phyloP scores from a whole-genome alignment of 2,888 invertebrate genomes.

The Netelia inedita region DNA sequence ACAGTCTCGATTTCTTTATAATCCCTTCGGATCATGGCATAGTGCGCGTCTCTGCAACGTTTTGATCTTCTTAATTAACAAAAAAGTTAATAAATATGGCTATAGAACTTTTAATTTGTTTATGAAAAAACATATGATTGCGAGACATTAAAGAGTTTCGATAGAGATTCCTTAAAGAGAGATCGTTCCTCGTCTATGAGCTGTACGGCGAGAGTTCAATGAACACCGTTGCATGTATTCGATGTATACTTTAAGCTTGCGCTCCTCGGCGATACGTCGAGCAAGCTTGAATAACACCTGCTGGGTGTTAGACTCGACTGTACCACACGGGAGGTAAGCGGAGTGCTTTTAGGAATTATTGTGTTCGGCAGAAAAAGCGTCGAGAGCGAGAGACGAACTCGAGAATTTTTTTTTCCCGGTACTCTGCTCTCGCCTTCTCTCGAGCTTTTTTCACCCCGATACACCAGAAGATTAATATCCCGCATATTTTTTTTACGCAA shows the following conservation, averaged over 20 bases:
- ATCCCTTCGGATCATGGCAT: neutral
- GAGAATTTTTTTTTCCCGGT: neutral
- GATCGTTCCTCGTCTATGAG: neutral
- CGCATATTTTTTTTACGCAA: neutral
- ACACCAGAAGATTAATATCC: constrained; percentile 4
- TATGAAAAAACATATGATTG: neutral
- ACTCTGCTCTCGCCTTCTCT: neutral
- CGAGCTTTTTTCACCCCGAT: neutral
- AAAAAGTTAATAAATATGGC: no score
- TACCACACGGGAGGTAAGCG: neutral
- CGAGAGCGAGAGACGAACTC: constrained; percentile 23
- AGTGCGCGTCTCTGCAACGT: neutral
- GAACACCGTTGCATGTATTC: neutral
- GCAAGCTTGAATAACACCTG: constrained; percentile 30
- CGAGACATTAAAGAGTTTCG: neutral
- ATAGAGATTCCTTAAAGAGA: neutral
- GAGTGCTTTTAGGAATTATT: constrained; percentile 32
- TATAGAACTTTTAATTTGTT: neutral
- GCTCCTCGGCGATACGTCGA: neutral
- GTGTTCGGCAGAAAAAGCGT: neutral
- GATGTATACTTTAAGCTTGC: neutral
- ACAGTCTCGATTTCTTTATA: neutral
- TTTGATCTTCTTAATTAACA: no score
- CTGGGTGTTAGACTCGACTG: neutral
- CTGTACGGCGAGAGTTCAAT: neutral